Evolutionary conservation across 2,113 vertebrate genomes (phyloP).

Genomic region (Lycocorax pyrrhopterus): DNA sequence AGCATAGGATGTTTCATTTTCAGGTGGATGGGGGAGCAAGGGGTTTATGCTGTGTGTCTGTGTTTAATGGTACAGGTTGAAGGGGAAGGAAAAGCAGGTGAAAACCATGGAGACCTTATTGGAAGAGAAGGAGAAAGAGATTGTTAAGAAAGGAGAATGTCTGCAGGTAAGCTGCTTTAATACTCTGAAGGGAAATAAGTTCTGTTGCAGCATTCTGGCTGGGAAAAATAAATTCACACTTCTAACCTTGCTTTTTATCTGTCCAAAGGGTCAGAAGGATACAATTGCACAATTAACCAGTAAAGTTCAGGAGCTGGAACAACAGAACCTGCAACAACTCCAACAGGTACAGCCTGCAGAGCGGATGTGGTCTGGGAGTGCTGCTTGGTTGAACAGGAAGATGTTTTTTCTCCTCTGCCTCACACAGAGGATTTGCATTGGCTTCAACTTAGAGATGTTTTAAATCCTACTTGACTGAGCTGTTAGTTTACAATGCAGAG

Average conservation of each 20-base stretch:
- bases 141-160: constrained; percentile 59
- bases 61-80: constrained; percentile 66
- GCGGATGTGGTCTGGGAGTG: not conserved
- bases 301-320: constrained; percentile 66
- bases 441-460: not conserved
- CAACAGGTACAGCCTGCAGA: constrained; percentile 32
- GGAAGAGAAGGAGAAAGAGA: constrained; percentile 74
- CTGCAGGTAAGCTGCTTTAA: constrained; percentile 65
- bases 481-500: not conserved
- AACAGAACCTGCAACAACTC: constrained; percentile 65
- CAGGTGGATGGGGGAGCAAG: not conserved
- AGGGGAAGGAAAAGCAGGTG: constrained; percentile 75
- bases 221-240: not conserved
- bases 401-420: not conserved
- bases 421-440: not conserved
- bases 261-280: constrained; percentile 67
- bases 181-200: not conserved
- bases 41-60: not conserved
- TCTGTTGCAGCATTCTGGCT: not conserved
- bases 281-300: constrained; percentile 69
- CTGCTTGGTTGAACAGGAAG: not conserved
- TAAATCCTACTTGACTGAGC: not conserved
- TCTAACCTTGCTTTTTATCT: not conserved
- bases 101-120: constrained; percentile 69
- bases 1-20: not conserved